These are phyloP conservation scores for Pammene aurita DNA, from an alignment of 2,888 invertebrate genomes.

Conservation along the genomic window DNA sequence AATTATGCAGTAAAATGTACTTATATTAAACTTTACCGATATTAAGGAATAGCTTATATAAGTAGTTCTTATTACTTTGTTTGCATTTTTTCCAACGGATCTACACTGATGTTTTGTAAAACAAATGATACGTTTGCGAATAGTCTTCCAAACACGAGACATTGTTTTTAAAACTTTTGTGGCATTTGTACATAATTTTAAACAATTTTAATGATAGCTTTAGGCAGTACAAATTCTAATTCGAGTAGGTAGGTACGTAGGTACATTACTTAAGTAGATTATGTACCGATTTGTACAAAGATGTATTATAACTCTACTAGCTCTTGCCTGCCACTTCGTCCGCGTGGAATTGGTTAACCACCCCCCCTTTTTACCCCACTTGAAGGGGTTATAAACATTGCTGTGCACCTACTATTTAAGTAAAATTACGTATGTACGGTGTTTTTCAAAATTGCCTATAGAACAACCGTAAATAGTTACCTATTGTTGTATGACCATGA, in stretches of 20 bases:
- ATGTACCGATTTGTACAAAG: too few relatives aligned
- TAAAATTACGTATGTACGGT: slow-evolving; percentile 9
- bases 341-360: too few relatives aligned
- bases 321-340: too few relatives aligned
- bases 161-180: slow-evolving; percentile 34
- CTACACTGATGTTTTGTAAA: slow-evolving; percentile 57
- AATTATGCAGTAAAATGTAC: too few relatives aligned
- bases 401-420: slow-evolving; percentile 2
- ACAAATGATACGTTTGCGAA: slow-evolving; percentile 55
- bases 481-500: slow-evolving; percentile 14
- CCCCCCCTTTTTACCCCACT: too few relatives aligned
- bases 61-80: slow-evolving; percentile 42
- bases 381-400: slow-evolving; percentile 22
- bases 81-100: slow-evolving; percentile 54
- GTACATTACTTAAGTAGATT: too few relatives aligned
- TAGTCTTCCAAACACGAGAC: slow-evolving; percentile 49
- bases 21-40: background rate
- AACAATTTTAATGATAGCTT: too few relatives aligned
- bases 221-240: background rate
- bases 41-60: background rate
- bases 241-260: background rate
- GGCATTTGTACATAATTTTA: slow-evolving; percentile 13
- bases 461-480: slow-evolving; percentile 11
- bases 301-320: too few relatives aligned
- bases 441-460: slow-evolving; percentile 21